Conservation (phyloP, 2,888 invertebrate species). For the Eupithecia dodoneata region DNA sequence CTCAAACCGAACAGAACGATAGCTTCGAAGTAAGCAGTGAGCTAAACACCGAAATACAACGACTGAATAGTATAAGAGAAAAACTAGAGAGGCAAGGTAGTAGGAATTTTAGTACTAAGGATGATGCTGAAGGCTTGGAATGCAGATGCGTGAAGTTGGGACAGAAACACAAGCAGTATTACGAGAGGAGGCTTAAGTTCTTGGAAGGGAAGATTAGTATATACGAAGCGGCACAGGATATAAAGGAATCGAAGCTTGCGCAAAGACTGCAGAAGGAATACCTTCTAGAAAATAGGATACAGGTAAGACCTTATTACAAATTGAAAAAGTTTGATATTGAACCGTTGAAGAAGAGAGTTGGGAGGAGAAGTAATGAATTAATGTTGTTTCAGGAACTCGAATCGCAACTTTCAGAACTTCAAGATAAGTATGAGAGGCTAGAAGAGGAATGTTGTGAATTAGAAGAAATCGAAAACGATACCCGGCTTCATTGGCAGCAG, state of each 20-base stretch:
- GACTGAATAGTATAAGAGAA: slow-evolving; percentile 86
- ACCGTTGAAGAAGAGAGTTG: neutral
- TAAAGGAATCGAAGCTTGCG: slow-evolving; percentile 84
- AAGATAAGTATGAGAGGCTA: slow-evolving; percentile 85
- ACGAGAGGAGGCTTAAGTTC: slow-evolving; percentile 86
- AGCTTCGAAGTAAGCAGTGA: slow-evolving; percentile 80
- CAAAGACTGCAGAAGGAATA: slow-evolving; percentile 86
- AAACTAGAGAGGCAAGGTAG: slow-evolving; percentile 85
- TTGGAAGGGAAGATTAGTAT: slow-evolving; percentile 87
- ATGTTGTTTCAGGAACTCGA: slow-evolving; percentile 76
- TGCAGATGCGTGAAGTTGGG: slow-evolving; percentile 82
- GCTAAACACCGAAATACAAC: slow-evolving; percentile 85
- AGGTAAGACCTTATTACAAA: slow-evolving; percentile 55
- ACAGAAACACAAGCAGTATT: slow-evolving; percentile 86
- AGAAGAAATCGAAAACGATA: slow-evolving; percentile 90
- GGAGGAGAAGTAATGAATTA: neutral
- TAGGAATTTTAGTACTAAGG: slow-evolving; percentile 75
- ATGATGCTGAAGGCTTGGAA: slow-evolving; percentile 75
- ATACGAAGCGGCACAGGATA: slow-evolving; percentile 87
- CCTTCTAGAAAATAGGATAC: slow-evolving; percentile 78
- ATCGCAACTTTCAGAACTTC: slow-evolving; percentile 82
- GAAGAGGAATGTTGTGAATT: slow-evolving; percentile 90
- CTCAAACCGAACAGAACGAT: slow-evolving; percentile 85
- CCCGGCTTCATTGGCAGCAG: slow-evolving; percentile 86
- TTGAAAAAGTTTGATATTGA: neutral